Evolutionary conservation across 2,797 vertebrate species (phyloP), one percentile per base, ranked within the genome.

Genomic region (Hoplostethus mediterraneus): DNA sequence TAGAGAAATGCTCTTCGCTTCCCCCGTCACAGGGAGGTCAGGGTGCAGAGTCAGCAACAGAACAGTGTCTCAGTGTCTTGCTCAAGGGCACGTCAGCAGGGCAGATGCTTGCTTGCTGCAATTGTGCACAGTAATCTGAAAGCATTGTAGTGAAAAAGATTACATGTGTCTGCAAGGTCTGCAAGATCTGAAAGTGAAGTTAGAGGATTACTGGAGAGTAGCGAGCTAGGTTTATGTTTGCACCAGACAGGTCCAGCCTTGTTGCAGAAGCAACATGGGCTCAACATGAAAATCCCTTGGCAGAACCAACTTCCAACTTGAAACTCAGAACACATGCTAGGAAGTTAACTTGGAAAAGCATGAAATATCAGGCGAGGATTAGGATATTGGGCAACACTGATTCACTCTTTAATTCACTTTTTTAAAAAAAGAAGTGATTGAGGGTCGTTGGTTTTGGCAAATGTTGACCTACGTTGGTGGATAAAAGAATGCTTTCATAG

Each of bases 241-340:
- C 81, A 87, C 83, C 68, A 83, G 73, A 87, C 87, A 90, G 81
- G 86, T 77, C 75, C 9, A 55, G 89, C 87, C 90, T 88, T 90
- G 86, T 92, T 92, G 80, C 78, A 73, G 79, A 85, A 89, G 84
- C 79, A 71, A 84, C 83, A 88, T 84, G 78, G 75, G 81, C 78
- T 90, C 82, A 82, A 82, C 85, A 81, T 90, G 84, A 73, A 82
- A 73, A 88, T 63, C 38, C 25, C 57, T 67, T 89, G 86, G 85
- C 81, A 90, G 73, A 84, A 77, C 64, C 44, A 69, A 14, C 30
- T 12, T 85, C 63, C 72, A 71, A 75, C 72, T 68, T 73, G 86
- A 75, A 79, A 90, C 89, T 12, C 48, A 16, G 12, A 71, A 79
- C 73, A 80, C 51, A 73, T 49, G 44, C n/a, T 12, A 57, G 63